A percentile compares a stretch with the other conserved stretches of the same genome.
Evolutionary conservation across 1,140 invertebrate species (phyloP).

Genomic region (Ylistrum balloti): DNA sequence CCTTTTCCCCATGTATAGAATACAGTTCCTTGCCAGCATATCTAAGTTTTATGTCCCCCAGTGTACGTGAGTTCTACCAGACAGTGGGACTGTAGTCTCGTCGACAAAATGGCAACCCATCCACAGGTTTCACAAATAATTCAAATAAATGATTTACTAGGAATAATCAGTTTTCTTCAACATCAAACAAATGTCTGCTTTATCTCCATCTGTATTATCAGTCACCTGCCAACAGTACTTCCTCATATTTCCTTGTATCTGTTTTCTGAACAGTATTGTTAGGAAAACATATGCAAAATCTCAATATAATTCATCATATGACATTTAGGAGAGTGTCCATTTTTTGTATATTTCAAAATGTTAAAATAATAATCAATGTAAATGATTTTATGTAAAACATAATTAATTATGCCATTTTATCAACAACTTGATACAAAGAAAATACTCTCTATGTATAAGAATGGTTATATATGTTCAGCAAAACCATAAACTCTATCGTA

Average conservation of each 20-base stretch:
- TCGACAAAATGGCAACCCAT: constrained; percentile 30
- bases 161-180: constrained; percentile 30
- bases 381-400: too few relatives aligned
- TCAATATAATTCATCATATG: not conserved
- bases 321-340: not conserved
- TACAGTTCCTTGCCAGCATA: not conserved
- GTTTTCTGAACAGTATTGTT: not conserved
- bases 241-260: constrained; percentile 1
- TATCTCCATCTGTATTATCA: not conserved
- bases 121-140: constrained; percentile 28
- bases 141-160: constrained; percentile 40
- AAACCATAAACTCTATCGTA: too few relatives aligned
- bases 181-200: constrained; percentile 22
- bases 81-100: not conserved
- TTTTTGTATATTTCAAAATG: too few relatives aligned
- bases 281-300: not conserved
- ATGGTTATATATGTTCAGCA: too few relatives aligned
- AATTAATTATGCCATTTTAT: too few relatives aligned
- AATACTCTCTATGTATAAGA: too few relatives aligned
- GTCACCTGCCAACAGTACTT: not conserved
- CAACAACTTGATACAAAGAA: too few relatives aligned
- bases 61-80: not conserved
- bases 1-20: not conserved
- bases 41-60: not conserved
- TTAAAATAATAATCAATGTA: too few relatives aligned